Percentiles rank a stretch among this genome's conserved stretches.
phyloP scores from a whole-genome alignment of 1,140 invertebrate species.

The Daktulosphaira vitifoliae region DNA sequence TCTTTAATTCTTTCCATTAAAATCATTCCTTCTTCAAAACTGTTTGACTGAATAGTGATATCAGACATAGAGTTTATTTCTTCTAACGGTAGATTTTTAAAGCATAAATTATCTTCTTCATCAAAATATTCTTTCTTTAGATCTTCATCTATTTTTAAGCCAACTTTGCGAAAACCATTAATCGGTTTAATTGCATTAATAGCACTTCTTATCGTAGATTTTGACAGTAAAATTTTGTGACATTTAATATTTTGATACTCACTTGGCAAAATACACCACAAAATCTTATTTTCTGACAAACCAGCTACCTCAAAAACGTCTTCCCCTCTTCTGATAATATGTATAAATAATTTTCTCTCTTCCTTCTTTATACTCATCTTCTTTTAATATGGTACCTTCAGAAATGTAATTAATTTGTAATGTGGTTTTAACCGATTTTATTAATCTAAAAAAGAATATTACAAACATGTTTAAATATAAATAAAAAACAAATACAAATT shows the following conservation, averaged over 20 bases:
- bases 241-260: neutral
- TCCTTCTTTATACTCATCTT: neutral
- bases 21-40: neutral
- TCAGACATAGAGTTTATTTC: neutral
- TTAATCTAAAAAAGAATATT: too few species aligned
- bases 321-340: neutral
- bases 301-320: neutral
- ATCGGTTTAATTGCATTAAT: too few species aligned
- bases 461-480: too few species aligned
- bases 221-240: too few species aligned
- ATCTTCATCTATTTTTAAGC: conserved; percentile 1
- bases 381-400: too few species aligned
- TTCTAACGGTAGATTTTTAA: conserved; percentile 17
- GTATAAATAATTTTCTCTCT: neutral
- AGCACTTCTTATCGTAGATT: too few species aligned
- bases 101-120: conserved; percentile 15
- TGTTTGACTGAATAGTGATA: too few species aligned
- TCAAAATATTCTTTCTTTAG: conserved; percentile 22
- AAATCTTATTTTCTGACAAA: neutral
- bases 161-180: conserved; percentile 9
- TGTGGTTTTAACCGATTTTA: too few species aligned
- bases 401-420: too few species aligned
- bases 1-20: neutral
- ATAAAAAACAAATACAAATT: too few species aligned
- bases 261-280: neutral